phyloP scores from a whole-genome alignment of 2,888 invertebrate species.

The Sphaerophoria taeniata region DNA sequence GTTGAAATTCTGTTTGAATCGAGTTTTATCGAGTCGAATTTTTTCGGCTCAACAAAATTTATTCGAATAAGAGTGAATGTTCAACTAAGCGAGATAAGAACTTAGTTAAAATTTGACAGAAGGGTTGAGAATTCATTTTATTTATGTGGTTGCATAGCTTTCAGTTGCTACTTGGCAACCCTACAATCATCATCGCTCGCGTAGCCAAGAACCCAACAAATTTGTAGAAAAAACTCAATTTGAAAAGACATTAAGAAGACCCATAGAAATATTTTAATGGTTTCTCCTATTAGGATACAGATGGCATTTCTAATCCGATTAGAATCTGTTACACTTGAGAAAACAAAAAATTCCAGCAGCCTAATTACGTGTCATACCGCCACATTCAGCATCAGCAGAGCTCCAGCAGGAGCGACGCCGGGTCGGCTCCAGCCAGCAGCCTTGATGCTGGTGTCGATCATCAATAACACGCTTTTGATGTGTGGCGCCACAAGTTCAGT shows the following conservation, averaged over 20 bases:
- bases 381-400: constrained; percentile 45
- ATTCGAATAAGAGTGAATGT: too few species aligned
- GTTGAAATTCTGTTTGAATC: too few species aligned
- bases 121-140: too few species aligned
- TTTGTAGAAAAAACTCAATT: constrained; percentile 10
- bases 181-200: not conserved
- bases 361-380: constrained; percentile 73
- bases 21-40: too few species aligned
- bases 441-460: constrained; percentile 48
- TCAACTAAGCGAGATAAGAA: too few species aligned
- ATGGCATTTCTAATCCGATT: constrained; percentile 73
- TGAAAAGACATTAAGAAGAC: constrained; percentile 4
- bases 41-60: too few species aligned
- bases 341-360: constrained; percentile 75
- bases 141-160: too few species aligned
- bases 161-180: not conserved
- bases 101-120: too few species aligned
- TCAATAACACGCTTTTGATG: constrained; percentile 73
- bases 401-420: not conserved
- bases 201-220: not conserved
- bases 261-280: constrained; percentile 18
- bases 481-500: constrained; percentile 68
- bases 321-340: constrained; percentile 73
- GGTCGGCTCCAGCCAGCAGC: not conserved
- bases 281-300: constrained; percentile 36